phyloP scores from a whole-genome alignment of 2,113 vertebrate species.

The Neotoma lepida region DNA sequence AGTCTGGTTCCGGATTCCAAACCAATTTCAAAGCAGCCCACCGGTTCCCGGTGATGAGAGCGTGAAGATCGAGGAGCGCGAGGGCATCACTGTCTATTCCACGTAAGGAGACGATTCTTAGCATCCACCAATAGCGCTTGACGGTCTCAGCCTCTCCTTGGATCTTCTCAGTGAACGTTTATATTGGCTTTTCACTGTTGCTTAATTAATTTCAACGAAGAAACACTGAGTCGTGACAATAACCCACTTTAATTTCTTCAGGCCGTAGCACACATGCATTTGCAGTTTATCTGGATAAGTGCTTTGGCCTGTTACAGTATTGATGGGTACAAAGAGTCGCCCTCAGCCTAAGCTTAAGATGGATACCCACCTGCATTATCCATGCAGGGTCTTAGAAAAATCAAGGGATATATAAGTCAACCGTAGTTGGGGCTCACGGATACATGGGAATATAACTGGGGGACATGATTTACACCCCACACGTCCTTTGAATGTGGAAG shows the following conservation, averaged over 20 bases:
- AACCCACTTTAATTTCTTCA: neutral
- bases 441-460: neutral
- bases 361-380: neutral
- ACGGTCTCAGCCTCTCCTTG: neutral
- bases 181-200: neutral
- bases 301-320: neutral
- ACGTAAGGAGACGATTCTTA: slow-evolving; percentile 83
- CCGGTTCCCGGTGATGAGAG: slow-evolving; percentile 87
- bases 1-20: slow-evolving; percentile 89
- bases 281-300: neutral
- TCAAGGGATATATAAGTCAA: neutral
- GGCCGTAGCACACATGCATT: neutral
- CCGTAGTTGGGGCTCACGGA: neutral
- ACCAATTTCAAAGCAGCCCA: slow-evolving; percentile 87
- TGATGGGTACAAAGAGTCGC: neutral
- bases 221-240: neutral
- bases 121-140: rapidly evolving
- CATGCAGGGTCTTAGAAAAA: neutral
- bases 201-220: slow-evolving; percentile 7
- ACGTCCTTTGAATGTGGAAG: neutral
- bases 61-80: slow-evolving; percentile 90
- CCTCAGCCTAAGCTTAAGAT: neutral
- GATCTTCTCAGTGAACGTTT: neutral
- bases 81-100: slow-evolving; percentile 91
- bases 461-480: neutral